Evolutionary conservation across 2,888 invertebrate genomes (phyloP), one percentile per base, ranked within the genome.

Genomic region (Trachelus iudaicus): DNA sequence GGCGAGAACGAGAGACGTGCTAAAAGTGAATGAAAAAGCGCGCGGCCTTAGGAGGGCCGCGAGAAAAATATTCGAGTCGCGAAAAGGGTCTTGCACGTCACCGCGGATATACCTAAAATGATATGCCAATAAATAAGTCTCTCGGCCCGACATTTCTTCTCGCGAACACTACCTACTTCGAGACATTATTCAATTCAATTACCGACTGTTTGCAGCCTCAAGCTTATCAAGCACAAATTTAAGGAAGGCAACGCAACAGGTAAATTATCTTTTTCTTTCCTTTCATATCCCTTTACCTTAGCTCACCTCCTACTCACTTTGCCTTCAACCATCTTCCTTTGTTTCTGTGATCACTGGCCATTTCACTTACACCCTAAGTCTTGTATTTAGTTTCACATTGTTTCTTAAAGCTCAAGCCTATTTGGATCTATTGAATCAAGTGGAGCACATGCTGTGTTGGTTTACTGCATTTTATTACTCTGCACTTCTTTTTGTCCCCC

Each of bases 201-300:
- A 88, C 88, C 89, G 83, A 88, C 88, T 91, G 88, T 91, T 91
- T 89, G 87, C 91, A 91, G 91, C 90, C 86, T 91, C 89, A 91
- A 91, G 87, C 85, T 90, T 86, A 87, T 91, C 90, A 91, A 91
- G 87, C 88, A 89, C 85, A 90, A 90, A 86, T 89, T 88, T 85
- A 90, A 90, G 90, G 91, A 91, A 88, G 90, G 88, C 85, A 88
- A 89, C 87, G 87, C 87, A 78, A 85, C 89, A 91, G 91, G 91
- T 91, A 84, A 86, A 79, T 79, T 75, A 75, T 69, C 73, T 76
- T 74, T 34, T 76, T 75, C 12, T 40, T 69, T 75, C 75, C 56
- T 12, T 15, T 35, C 15, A 69, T 68, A n/a, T 77, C 15, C 30
- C 31, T 34, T 69, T 77, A 31, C 30, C 69, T 68, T 71, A 69